These are phyloP conservation scores for Aldabrachelys gigantea DNA, from an alignment of 2,113 vertebrate genomes.

Conservation along the genomic window DNA sequence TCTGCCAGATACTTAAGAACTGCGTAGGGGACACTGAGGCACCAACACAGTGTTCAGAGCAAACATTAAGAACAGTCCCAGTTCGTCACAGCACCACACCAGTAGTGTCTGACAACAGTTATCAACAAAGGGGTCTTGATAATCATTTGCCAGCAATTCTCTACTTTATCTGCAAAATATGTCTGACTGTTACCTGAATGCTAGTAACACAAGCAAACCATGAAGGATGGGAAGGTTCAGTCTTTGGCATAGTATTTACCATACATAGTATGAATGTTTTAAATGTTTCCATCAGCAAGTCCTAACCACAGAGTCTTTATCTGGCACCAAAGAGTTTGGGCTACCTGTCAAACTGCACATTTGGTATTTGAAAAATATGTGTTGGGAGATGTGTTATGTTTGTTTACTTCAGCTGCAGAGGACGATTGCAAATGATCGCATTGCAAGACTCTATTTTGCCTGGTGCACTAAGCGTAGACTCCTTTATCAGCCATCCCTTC, in stretches of 20 bases:
- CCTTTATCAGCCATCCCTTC: not conserved
- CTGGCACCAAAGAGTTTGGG: not conserved
- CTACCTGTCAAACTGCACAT: not conserved
- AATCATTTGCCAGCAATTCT: not conserved
- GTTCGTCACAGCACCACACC: too few relatives aligned
- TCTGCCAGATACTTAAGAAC: too few relatives aligned
- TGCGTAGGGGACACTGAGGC: too few relatives aligned
- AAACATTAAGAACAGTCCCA: too few relatives aligned
- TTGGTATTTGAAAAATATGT: not conserved
- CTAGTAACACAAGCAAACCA: not conserved
- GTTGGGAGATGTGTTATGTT: not conserved
- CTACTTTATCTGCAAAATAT: not conserved
- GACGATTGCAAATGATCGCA: not conserved
- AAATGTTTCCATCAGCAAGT: slow-evolving; percentile 8
- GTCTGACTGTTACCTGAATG: not conserved
- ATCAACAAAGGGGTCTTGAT: not conserved
- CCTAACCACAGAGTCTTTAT: not conserved
- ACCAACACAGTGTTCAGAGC: too few relatives aligned
- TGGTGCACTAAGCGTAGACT: not conserved
- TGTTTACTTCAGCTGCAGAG: not conserved
- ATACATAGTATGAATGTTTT: slow-evolving; percentile 9
- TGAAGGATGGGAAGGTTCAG: not conserved
- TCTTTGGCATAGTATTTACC: not conserved
- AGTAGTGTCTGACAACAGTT: too few relatives aligned
- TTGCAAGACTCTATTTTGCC: not conserved